Evolutionary conservation across 2,888 invertebrate genomes (phyloP), one percentile per base, ranked within the genome.

Genomic region (Archips crataeganus): DNA sequence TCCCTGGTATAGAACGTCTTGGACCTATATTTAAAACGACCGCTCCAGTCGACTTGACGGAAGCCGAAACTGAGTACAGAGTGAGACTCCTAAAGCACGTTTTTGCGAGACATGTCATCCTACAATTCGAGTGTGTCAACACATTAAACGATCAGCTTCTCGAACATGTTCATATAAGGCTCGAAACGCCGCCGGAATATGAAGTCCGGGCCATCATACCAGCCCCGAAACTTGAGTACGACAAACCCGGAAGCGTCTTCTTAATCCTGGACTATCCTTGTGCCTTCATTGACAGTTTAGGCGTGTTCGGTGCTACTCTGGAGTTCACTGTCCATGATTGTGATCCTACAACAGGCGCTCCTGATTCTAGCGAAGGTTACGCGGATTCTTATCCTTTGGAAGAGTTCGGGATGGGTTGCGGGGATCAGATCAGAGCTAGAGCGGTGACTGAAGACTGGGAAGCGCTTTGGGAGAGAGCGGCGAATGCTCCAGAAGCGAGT

Each of bases 71-170:
- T 0, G 99, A 99, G 89, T 99, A 99, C 89, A 83, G 92, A 62
- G 99, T 99, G 8, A 96, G 97, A 75, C 97, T 99, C 85, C 95
- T 99, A 70, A 99, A 99, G 85, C 99, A 99, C 85, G 96, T 98
- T 60, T 99, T 97, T 87, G 95, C 96, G 0, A 95, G 97, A 61
- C 98, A 99, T 88, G 94, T 99, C 8, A 96, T 99, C 11, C 94
- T 99, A 71, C 99, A 99, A 95, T 99, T 99, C 87, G 99, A 99
- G 90, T 99, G 99, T 86, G 95, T 98, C 10, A 99, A 99, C 90
- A 99, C 99, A 0, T 92, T 99, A 73, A 97, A 97, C 77, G 99
- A 99, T 89, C 99, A 99, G 88, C 92, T 99, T 0, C 93, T 99
- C 78, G 99, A 99, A 88, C 97, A 99, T 81, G 99, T 99, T 0